Evolutionary conservation across 2,888 invertebrate genomes (phyloP), one percentile per base, ranked within the genome.

Genomic region (Epistrophe grossulariae): DNA sequence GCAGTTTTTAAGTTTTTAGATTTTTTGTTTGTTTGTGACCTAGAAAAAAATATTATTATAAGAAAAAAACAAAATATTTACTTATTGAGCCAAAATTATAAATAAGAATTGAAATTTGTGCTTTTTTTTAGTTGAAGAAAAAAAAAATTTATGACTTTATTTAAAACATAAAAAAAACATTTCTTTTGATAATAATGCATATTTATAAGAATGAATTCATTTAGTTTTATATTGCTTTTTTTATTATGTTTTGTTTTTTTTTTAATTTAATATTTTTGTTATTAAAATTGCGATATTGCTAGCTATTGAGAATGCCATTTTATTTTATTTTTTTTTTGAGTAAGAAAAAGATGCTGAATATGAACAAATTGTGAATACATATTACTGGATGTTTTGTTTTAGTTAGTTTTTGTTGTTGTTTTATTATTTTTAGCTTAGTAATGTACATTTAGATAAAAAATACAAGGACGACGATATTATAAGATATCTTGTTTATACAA

Each of bases 381-480:
- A 87, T 73, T 79, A 62, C 59, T 72, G 57, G 59, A 35, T 68
- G 50, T 64, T 45, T 28, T 45, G 71, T 28, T 71, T 59, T 72
- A 55, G 40, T 70, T 70, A 31, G 52, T 43, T 62, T 45, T 71
- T 45, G 45, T 66, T 78, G 19, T 31, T 55, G 55, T 62, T 40
- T 71, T 76, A 48, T 31, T 72, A 38, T 76, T 57, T 19, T 48
- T 70, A 70, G 64, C 62, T 82, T 66, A 82, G 38, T 82, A 87
- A 59, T 72, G 74, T 87, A 83, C 83, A 79, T 72, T 83, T 83
- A 87, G 87, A 87, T 83, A 76, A 79, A 87, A 82, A 87, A 78
- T 76, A 74, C 74, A 68, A 87, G 87, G 87, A 83, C 87, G 83
- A 87, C 71, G 72, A 83, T 73, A 79, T 82, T 79, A 72, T 72